phyloP scores from a whole-genome alignment of 2,113 vertebrate species.

The Malurus melanocephalus region DNA sequence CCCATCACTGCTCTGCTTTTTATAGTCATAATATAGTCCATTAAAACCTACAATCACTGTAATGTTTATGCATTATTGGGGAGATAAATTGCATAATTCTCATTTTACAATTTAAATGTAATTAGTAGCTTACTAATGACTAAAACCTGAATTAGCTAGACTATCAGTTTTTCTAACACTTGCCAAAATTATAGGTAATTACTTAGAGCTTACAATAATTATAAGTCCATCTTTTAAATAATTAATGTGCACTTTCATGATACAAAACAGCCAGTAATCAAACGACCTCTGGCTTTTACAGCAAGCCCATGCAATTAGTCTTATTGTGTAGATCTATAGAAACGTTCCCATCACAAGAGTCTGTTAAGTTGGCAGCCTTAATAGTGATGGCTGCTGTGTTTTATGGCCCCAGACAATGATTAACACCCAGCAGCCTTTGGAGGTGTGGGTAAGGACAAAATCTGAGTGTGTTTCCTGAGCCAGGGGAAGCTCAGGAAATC shows the following conservation, averaged over 20 bases:
- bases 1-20: slow-evolving; percentile 66
- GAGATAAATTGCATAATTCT: slow-evolving; percentile 78
- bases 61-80: slow-evolving; percentile 79
- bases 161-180: slow-evolving; percentile 76
- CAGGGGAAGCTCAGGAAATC: not conserved
- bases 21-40: slow-evolving; percentile 69
- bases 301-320: slow-evolving; percentile 71
- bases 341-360: slow-evolving; percentile 67
- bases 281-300: slow-evolving; percentile 67
- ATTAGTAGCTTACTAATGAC: slow-evolving; percentile 79
- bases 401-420: slow-evolving; percentile 49
- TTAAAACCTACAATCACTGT: slow-evolving; percentile 77
- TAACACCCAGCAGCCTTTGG: slow-evolving; percentile 1
- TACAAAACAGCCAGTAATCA: slow-evolving; percentile 73
- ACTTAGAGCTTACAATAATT: slow-evolving; percentile 77
- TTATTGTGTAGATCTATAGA: slow-evolving; percentile 71
- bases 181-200: slow-evolving; percentile 79
- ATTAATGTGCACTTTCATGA: slow-evolving; percentile 74
- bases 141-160: slow-evolving; percentile 77
- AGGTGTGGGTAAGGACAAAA: not conserved
- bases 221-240: slow-evolving; percentile 78
- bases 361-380: slow-evolving; percentile 48
- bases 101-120: slow-evolving; percentile 84
- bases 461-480: not conserved
- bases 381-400: slow-evolving; percentile 25